Percentiles rank a stretch among this genome's conserved stretches.
Conservation (phyloP, 2,888 invertebrate genomes). For the Lycia hirtaria region DNA sequence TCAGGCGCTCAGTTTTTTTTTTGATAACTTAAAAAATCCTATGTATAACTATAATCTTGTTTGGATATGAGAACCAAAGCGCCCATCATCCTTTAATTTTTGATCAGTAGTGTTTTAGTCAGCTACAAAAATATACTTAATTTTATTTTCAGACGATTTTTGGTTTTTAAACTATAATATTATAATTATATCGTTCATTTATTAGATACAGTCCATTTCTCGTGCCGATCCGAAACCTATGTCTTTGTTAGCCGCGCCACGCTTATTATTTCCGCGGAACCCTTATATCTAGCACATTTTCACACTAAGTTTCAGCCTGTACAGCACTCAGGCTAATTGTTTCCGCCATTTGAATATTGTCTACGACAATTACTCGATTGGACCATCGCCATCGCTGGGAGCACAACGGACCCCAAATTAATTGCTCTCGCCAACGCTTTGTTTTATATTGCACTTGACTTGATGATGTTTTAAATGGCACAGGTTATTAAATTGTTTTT, state of each 20-base stretch:
- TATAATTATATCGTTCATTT: too few species aligned
- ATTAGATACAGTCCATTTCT: not conserved
- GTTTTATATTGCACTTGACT: constrained; percentile 68
- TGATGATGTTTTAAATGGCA: constrained; percentile 50
- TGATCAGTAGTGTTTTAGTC: too few species aligned
- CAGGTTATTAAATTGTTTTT: constrained; percentile 33
- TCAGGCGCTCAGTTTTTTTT: too few species aligned
- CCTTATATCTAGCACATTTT: constrained; percentile 27
- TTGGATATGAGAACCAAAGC: too few species aligned
- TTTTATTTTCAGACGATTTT: too few species aligned
- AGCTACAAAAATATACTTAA: too few species aligned
- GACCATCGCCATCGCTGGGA: constrained; percentile 71
- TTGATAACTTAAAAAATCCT: too few species aligned
- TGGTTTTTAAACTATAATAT: too few species aligned
- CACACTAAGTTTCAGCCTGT: constrained; percentile 39
- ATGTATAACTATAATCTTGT: too few species aligned
- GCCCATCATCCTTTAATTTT: too few species aligned
- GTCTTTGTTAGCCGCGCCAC: not conserved
- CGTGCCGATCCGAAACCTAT: not conserved
- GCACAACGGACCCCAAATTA: constrained; percentile 75
- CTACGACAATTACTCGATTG: constrained; percentile 82
- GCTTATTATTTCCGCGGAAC: not conserved
- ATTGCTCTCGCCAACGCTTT: constrained; percentile 75
- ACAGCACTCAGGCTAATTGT: constrained; percentile 84
- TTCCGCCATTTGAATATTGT: constrained; percentile 85